Evolutionary conservation across 2,797 vertebrate species (phyloP), one percentile per base, ranked within the genome.

Genomic region (Acanthopagrus latus): DNA sequence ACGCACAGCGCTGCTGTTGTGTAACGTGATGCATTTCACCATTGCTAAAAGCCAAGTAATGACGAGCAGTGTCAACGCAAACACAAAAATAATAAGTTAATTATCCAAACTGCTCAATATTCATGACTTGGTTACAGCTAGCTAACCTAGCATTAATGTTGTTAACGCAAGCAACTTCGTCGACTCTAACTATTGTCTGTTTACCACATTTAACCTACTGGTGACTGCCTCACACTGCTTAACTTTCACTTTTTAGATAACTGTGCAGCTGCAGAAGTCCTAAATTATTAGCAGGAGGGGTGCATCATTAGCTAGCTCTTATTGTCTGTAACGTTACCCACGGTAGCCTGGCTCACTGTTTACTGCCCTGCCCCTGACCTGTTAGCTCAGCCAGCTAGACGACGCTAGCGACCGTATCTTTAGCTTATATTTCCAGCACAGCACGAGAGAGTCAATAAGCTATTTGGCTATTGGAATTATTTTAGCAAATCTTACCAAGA

Each of bases 381-480:
- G 48, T 74, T 80, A 79, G 58, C 73, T 46, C 25, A 25, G 58
- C 46, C 52, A 73, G 80, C 88, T 83, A 7, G 21, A 2, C n/a
- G 27, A 62, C 12, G 25, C 38, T 80, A 80, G 63, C 66, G 63
- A 64, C 1, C 11, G 9, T 38, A 21, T 64, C 29, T 58, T 74
- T 55, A 55, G n/a, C 52, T n/a, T 38, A 2, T n/a, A 27, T 65
- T 43, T 23, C 8, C 20, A 67, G 38, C 7, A 12, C 17, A 44
- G 21, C 50, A 7, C 14, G 7, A 16, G 16, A 17, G 4, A 16
- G 6, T 12, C 4, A 4, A 18, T 16, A 11, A 7, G 3, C 18
- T 20, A 51, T 63, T 12, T 5, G 2, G 7, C 4, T 20, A 43
- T 14, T 12, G 57, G 0, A 3, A 9, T n/a, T 13, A 25, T 14